Evolutionary conservation across 2,113 vertebrate genomes (phyloP), one percentile per base, ranked within the genome.

Genomic region (Salminus brasiliensis): DNA sequence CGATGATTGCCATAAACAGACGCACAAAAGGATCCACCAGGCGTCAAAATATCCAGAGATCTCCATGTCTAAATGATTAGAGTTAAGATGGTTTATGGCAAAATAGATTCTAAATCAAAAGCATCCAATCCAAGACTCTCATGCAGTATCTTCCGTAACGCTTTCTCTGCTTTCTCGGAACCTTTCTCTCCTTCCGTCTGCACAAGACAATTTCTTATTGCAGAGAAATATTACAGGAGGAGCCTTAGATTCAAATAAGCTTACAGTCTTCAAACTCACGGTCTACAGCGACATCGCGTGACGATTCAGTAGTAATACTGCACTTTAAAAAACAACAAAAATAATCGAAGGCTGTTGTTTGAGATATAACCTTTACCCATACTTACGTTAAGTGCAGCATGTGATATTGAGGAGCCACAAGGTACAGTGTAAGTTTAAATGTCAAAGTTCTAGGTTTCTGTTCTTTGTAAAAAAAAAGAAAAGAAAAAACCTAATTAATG

Each of bases 11-110:
- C 85, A 87, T 74, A 87, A 30, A 45, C 47, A 9, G 77, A 72
- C 1, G 84, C 73, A 84, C 63, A 81, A 77, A 59, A 86, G 65
- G 85, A 87, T 81, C 85, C 85, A 41, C 4, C n/a, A n/a, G n/a
- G 45, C 7, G 16, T 13, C 2, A 23, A 79, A 75, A 71, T n/a
- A 76, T 25, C 47, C 49, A 55, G 66, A 69, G 55, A 59, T 43
- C 15, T 80, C n/a, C 81, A 79, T 83, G 7, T 41, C 18, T 34
- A 30, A n/a, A 2, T 18, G 5, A 45, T 36, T 1, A 21, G 12
- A 36, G 13, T 7, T 12, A 36, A 11, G 7, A 41, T 55, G 16
- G 21, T 4, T 25, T 25, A 11, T 4, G 6, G 5, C 13, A 25
- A 0, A 60, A 30, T 36, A 12, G 16, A 2, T 0, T 9, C 27